Evolutionary conservation across 1,140 invertebrate species (phyloP).

Genomic region (Bathynomus jamesi): DNA sequence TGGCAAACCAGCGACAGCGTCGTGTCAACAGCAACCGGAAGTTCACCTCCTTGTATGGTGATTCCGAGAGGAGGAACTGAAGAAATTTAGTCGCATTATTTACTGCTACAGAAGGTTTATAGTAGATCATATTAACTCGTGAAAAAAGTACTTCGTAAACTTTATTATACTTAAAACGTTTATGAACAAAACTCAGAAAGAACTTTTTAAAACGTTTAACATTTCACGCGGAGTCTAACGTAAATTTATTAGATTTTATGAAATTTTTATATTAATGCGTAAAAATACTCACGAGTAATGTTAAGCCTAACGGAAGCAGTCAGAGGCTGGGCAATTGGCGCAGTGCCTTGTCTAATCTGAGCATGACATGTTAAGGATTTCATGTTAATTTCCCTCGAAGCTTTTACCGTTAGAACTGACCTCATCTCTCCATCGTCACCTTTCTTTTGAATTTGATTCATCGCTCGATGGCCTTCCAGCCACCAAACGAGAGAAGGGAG

Average conservation of each 20-base stretch:
- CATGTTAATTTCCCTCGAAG: background rate
- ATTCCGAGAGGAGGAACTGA: background rate
- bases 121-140: too few relatives aligned
- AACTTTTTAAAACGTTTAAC: too few relatives aligned
- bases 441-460: background rate
- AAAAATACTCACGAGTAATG: slow-evolving; percentile 9
- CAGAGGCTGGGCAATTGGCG: background rate
- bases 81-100: too few relatives aligned
- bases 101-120: too few relatives aligned
- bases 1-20: slow-evolving; percentile 2
- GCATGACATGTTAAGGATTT: background rate
- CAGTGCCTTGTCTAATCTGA: background rate
- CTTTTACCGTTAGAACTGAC: background rate
- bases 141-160: too few relatives aligned
- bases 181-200: too few relatives aligned
- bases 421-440: background rate
- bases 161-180: too few relatives aligned
- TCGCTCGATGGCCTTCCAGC: background rate
- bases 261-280: background rate
- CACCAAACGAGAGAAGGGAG: background rate
- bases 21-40: slow-evolving; percentile 6
- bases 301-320: slow-evolving; percentile 11
- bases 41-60: background rate
- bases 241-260: background rate
- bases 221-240: too few relatives aligned